These are phyloP conservation scores for Lethrus apterus DNA, from an alignment of 1,140 invertebrate species.

Conservation along the genomic window DNA sequence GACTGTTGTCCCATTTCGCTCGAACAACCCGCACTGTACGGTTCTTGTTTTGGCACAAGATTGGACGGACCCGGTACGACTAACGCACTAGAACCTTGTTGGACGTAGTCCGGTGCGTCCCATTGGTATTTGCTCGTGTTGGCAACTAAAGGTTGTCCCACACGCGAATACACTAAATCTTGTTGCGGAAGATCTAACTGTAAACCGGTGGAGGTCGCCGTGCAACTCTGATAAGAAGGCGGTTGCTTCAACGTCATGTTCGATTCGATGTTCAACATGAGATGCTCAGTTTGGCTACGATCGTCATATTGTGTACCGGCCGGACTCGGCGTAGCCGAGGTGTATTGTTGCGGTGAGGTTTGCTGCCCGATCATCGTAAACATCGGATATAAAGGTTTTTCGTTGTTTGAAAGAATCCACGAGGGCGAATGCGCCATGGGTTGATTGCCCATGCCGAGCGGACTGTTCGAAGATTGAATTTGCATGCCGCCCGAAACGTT, in stretches of 20 bases:
- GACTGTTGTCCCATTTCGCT: constrained; percentile 39
- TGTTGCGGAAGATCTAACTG: constrained; percentile 39
- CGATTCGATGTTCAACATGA: constrained; percentile 54
- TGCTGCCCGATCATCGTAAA: constrained; percentile 44
- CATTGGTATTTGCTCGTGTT: constrained; percentile 54
- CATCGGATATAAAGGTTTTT: constrained; percentile 49
- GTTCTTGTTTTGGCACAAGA: constrained; percentile 69
- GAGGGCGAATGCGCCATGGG: constrained; percentile 38
- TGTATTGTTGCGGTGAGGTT: constrained; percentile 40
- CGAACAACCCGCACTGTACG: constrained; percentile 49
- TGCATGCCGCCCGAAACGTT: constrained; percentile 27
- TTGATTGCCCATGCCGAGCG: constrained; percentile 27
- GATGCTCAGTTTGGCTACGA: constrained; percentile 47
- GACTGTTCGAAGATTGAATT: constrained; percentile 31
- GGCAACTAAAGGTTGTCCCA: constrained; percentile 38
- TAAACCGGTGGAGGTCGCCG: constrained; percentile 29
- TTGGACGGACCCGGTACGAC: constrained; percentile 48
- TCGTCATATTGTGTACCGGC: constrained; percentile 46
- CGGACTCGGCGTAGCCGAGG: constrained; percentile 51
- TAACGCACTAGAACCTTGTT: constrained; percentile 45
- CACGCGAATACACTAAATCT: constrained; percentile 41
- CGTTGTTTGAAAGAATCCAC: constrained; percentile 46
- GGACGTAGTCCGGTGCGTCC: constrained; percentile 50
- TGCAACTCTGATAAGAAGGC: constrained; percentile 43
- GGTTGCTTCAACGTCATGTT: constrained; percentile 43